Evolutionary conservation across 2,888 invertebrate species (phyloP).

Genomic region (Dorcus parallelipipedus): DNA sequence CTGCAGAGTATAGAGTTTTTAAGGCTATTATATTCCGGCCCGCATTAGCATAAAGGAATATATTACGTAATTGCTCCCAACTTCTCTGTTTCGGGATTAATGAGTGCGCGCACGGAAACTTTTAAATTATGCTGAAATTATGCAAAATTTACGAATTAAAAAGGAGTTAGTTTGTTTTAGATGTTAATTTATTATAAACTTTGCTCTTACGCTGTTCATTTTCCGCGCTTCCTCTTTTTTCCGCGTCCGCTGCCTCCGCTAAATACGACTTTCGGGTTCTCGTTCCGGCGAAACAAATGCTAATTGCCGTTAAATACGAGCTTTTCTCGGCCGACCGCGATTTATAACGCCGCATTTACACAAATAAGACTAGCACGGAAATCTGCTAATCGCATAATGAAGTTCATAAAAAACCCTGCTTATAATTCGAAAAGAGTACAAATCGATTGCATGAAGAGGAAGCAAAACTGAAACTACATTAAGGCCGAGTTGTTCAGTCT

Average conservation of each 20-base stretch:
- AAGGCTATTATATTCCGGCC: constrained; percentile 48
- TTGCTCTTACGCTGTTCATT: constrained; percentile 14
- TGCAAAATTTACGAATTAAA: constrained; percentile 23
- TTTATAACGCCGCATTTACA: too few species aligned
- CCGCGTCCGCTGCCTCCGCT: not conserved
- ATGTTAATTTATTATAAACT: constrained; percentile 25
- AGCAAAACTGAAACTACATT: too few species aligned
- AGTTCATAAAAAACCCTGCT: too few species aligned
- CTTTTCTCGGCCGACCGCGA: too few species aligned
- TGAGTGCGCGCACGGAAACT: constrained; percentile 3
- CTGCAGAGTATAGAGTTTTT: constrained; percentile 48
- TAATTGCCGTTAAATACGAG: too few species aligned
- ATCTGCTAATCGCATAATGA: too few species aligned
- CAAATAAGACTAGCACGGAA: too few species aligned
- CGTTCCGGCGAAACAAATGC: too few species aligned
- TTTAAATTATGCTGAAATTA: constrained; percentile 20
- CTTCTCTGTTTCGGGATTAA: not conserved
- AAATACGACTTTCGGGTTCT: too few species aligned
- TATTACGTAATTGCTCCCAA: constrained; percentile 45
- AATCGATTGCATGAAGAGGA: too few species aligned
- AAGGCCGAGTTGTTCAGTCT: too few species aligned
- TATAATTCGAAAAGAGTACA: too few species aligned
- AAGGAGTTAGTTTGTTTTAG: constrained; percentile 24
- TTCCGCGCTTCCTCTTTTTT: not conserved
- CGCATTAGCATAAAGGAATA: constrained; percentile 51